Percentiles rank a stretch among this genome's conserved stretches.
phyloP scores from a whole-genome alignment of 2,113 vertebrate species.

The Gallinago media region DNA sequence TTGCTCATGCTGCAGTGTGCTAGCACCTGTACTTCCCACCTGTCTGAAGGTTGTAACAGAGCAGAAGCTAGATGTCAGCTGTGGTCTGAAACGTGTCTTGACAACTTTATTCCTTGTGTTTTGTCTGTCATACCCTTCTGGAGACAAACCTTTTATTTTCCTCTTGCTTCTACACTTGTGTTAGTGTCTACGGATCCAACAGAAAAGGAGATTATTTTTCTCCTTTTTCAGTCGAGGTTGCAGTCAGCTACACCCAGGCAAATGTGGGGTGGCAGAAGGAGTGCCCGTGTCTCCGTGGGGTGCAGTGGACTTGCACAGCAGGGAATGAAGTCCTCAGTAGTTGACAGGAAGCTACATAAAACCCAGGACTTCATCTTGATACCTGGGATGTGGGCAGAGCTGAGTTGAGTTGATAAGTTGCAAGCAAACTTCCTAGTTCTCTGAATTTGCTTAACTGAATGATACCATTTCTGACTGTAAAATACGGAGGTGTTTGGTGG shows the following conservation, averaged over 20 bases:
- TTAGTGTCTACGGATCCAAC: not conserved
- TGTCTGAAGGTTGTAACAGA: not conserved
- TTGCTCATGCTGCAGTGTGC: not conserved
- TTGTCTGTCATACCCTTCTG: not conserved
- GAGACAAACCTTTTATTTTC: not conserved
- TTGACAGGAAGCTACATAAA: not conserved
- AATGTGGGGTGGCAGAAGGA: not conserved
- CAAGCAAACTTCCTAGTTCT: accelerated
- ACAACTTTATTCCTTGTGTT: not conserved
- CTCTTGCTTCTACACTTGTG: not conserved
- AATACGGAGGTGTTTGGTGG: not conserved
- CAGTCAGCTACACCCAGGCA: not conserved
- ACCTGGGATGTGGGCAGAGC: accelerated
- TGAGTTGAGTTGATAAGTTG: not conserved
- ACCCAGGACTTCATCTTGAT: not conserved
- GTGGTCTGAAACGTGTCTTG: not conserved
- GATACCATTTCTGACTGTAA: accelerated
- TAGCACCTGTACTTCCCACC: not conserved
- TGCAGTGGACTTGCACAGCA: not conserved
- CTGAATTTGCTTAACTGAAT: not conserved
- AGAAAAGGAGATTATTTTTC: not conserved
- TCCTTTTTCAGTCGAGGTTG: not conserved
- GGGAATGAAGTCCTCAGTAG: not conserved
- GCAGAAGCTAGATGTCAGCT: not conserved
- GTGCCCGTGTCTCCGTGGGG: not conserved